Evolutionary conservation across 1,140 invertebrate species (phyloP), one percentile per base, ranked within the genome.

Genomic region (Ips typographus): DNA sequence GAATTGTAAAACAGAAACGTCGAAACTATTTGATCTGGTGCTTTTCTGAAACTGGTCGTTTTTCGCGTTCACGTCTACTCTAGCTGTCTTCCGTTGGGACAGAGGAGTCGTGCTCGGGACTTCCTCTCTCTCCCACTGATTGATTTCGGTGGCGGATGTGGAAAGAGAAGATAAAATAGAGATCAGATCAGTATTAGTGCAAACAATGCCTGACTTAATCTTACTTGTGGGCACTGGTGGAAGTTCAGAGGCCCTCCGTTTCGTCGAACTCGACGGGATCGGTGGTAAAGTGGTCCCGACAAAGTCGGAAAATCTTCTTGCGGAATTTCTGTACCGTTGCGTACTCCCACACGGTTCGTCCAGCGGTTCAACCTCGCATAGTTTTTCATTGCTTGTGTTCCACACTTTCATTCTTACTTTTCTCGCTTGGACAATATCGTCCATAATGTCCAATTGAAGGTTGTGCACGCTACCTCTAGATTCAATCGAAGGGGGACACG

Each of bases 391-490:
- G 58, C 89, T 89, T 2, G 90, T 92, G 56, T 90, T 91, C 89
- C 91, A 93, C 76, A 94, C 86, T 79, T 91, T 92, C 84, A 93
- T 87, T 52, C 88, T 84, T 0, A 90, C 91, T 83, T 93, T 93
- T 49, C 90, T 84, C 1, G 90, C 89, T 77, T 91, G 90, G 37
- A 93, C 88, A 44, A 94, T 93, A 75, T 93, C 90, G 73, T 93
- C 91, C 91, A 94, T 93, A 65, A 93, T 93, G 75, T 94, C 91
- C 64, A 93, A 81, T 74, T 93, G 90, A 36, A 93, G 81, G 77
- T 93, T 93, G 76, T 92, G 91, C 8, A 88, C 87, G 76, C 90
- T 92, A 44, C 91, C 91, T 22, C 85, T 84, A n/a, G 86, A 82
- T 4, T 83, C 82, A 44, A 87, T 87, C 38, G 87, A 89, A 39